These are phyloP conservation scores for Agrochola circellaris DNA, from an alignment of 2,888 invertebrate genomes.

Conservation along the genomic window DNA sequence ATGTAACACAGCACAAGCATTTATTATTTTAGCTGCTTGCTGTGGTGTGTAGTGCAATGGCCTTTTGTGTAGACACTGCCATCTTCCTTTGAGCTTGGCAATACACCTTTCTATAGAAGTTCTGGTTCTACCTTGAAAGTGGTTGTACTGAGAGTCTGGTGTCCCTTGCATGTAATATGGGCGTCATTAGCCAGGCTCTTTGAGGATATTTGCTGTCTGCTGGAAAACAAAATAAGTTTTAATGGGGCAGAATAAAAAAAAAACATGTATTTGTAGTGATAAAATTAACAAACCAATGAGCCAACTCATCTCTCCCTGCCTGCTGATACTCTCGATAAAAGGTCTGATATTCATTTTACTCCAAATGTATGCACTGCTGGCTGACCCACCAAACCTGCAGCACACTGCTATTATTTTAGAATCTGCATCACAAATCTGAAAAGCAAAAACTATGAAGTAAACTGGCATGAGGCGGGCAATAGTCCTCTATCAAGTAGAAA, in stretches of 20 bases:
- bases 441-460: slow-evolving; percentile 13
- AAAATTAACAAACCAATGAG: slow-evolving; percentile 71
- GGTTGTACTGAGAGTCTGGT: slow-evolving; percentile 80
- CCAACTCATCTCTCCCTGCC: slow-evolving; percentile 79
- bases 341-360: slow-evolving; percentile 77
- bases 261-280: background rate
- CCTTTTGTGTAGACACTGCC: slow-evolving; percentile 78
- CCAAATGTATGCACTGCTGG: slow-evolving; percentile 76
- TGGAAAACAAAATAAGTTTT: slow-evolving; percentile 58
- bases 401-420: slow-evolving; percentile 78
- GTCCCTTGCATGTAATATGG: slow-evolving; percentile 78
- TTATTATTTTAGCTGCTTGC: slow-evolving; percentile 79
- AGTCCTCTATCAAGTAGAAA: background rate
- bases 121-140: slow-evolving; percentile 77
- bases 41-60: slow-evolving; percentile 80
- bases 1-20: slow-evolving; percentile 80
- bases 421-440: slow-evolving; percentile 80
- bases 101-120: slow-evolving; percentile 78
- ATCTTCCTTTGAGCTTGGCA: slow-evolving; percentile 77
- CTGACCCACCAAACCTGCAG: slow-evolving; percentile 79
- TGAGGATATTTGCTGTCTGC: slow-evolving; percentile 79
- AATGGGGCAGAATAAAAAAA: background rate
- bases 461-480: background rate
- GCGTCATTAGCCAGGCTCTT: slow-evolving; percentile 81
- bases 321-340: slow-evolving; percentile 74